Conservation (phyloP, 2,888 invertebrate genomes). For the Xylota segnis region DNA sequence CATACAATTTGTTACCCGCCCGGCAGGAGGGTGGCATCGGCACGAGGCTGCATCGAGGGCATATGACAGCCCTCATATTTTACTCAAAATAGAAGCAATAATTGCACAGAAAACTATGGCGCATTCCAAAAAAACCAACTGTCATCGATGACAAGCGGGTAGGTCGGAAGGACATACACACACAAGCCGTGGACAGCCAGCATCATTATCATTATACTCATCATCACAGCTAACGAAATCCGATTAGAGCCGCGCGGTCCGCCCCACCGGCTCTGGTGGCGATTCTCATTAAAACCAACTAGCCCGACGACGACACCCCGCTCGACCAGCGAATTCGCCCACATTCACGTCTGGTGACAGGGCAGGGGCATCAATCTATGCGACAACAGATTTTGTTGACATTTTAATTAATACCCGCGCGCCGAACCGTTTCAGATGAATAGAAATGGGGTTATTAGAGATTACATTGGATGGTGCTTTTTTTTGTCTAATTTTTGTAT, state of each 20-base stretch:
- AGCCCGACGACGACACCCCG: slow-evolving; percentile 23
- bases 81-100: slow-evolving; percentile 39
- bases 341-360: slow-evolving; percentile 39
- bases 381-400: slow-evolving; percentile 79
- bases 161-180: slow-evolving; percentile 33
- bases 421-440: slow-evolving; percentile 47
- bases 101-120: slow-evolving; percentile 55
- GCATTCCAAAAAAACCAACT: slow-evolving; percentile 37
- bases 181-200: slow-evolving; percentile 56
- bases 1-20: slow-evolving; percentile 21
- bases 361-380: slow-evolving; percentile 70
- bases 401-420: slow-evolving; percentile 79
- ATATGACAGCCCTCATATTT: slow-evolving; percentile 75
- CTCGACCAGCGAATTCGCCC: slow-evolving; percentile 40
- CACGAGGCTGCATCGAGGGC: slow-evolving; percentile 54
- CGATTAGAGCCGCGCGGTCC: slow-evolving; percentile 69
- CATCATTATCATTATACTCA: slow-evolving; percentile 65
- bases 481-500: slow-evolving; percentile 32
- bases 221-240: slow-evolving; percentile 61
- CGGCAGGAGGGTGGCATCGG: slow-evolving; percentile 18
- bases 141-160: slow-evolving; percentile 66
- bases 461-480: slow-evolving; percentile 40
- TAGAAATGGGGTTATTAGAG: slow-evolving; percentile 57
- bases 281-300: slow-evolving; percentile 70
- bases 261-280: slow-evolving; percentile 57